These are phyloP conservation scores for Erethizon dorsatum DNA, from an alignment of 2,797 vertebrate genomes.

Conservation along the genomic window DNA sequence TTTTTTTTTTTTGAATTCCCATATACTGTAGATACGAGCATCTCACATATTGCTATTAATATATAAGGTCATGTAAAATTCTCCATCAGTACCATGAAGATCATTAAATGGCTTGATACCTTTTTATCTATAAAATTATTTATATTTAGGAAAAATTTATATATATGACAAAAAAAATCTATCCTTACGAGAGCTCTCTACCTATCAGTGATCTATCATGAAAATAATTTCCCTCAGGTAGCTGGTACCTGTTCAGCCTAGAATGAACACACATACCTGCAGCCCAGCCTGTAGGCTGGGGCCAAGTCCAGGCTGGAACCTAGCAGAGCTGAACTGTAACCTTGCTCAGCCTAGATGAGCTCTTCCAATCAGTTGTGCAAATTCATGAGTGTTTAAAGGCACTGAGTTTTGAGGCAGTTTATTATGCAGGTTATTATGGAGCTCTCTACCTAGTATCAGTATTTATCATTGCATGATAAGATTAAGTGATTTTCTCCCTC, in stretches of 20 bases:
- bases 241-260: not conserved
- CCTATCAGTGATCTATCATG: not conserved
- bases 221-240: not conserved
- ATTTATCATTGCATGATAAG: not conserved
- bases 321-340: not conserved
- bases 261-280: not conserved
- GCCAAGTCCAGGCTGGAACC: not conserved
- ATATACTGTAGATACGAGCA: not conserved
- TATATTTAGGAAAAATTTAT: constrained; percentile 41
- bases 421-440: not conserved
- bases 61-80: not conserved
- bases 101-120: not conserved
- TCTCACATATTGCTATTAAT: not conserved
- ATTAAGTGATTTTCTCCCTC: not conserved
- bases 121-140: constrained; percentile 25
- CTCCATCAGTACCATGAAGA: constrained; percentile 35
- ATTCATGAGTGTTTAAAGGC: not conserved
- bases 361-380: not conserved
- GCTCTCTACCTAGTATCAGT: not conserved
- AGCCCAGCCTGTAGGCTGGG: not conserved
- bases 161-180: constrained; percentile 33
- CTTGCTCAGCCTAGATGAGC: not conserved
- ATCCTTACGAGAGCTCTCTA: not conserved
- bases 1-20: too few species aligned
- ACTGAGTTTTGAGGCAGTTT: not conserved